Evolutionary conservation across 2,113 vertebrate genomes (phyloP).

Genomic region (Oreochromis spilurus): DNA sequence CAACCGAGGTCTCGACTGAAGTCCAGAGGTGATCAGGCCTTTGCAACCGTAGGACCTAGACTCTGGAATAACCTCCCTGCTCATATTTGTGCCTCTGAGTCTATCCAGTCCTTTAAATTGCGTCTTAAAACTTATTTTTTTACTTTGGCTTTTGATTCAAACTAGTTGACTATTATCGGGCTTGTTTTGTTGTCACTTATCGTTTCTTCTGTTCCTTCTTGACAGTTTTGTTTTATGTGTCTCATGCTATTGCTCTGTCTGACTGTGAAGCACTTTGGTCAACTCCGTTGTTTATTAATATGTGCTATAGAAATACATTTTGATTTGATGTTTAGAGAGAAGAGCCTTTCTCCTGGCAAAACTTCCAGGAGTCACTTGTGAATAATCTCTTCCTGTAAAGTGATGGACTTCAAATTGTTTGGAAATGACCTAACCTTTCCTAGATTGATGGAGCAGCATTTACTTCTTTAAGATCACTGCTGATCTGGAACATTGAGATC

Average conservation of each 20-base stretch:
- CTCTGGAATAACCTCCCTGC: background rate
- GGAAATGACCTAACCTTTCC: background rate
- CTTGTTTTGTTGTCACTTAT: background rate
- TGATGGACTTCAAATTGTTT: background rate
- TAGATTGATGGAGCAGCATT: background rate
- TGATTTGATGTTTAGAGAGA: background rate
- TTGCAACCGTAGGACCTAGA: background rate
- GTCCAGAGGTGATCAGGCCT: accelerated
- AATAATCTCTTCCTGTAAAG: accelerated
- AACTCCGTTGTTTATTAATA: background rate
- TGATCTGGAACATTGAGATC: background rate
- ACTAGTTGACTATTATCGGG: background rate
- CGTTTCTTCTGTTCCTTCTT: background rate
- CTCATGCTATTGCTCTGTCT: accelerated
- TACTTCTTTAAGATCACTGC: background rate
- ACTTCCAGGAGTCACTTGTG: background rate
- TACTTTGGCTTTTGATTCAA: background rate
- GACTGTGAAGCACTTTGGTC: background rate
- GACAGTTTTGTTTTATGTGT: background rate
- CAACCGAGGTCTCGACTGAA: background rate
- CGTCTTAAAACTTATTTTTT: no score
- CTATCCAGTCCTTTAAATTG: background rate
- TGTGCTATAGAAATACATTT: background rate
- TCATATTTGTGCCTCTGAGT: background rate
- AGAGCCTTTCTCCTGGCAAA: background rate